These are phyloP conservation scores for Podarcis siculus DNA, from an alignment of 2,797 vertebrate species.

Conservation along the genomic window DNA sequence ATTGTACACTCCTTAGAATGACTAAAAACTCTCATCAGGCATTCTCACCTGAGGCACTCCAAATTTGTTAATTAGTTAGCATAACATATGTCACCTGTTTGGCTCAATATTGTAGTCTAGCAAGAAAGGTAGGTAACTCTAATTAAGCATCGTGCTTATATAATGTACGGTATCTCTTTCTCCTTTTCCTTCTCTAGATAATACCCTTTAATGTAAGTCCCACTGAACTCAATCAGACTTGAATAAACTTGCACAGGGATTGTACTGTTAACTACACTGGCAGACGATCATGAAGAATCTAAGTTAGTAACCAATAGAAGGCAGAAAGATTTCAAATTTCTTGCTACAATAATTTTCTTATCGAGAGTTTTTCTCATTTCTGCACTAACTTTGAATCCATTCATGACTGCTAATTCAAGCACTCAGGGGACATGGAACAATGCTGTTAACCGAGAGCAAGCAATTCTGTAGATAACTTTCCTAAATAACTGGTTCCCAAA, in stretches of 20 bases:
- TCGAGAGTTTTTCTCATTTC: slow-evolving; percentile 9
- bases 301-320: not conserved
- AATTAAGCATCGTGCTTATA: not conserved
- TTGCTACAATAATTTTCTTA: not conserved
- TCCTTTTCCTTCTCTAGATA: not conserved
- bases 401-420: slow-evolving; percentile 35
- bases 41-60: not conserved
- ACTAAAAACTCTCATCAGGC: not conserved
- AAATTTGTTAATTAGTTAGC: not conserved
- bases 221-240: not conserved
- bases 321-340: not conserved
- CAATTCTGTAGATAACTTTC: not conserved
- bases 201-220: not conserved
- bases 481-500: not conserved
- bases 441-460: too few relatives aligned
- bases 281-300: not conserved
- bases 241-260: not conserved
- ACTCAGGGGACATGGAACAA: not conserved
- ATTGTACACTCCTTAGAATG: not conserved
- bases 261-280: not conserved
- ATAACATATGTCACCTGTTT: not conserved
- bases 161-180: not conserved
- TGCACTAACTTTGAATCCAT: slow-evolving; percentile 37
- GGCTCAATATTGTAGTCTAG: not conserved
- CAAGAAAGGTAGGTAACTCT: not conserved